These are phyloP conservation scores for Jordanella pulchra DNA, from an alignment of 2,797 vertebrate genomes.

Conservation along the genomic window DNA sequence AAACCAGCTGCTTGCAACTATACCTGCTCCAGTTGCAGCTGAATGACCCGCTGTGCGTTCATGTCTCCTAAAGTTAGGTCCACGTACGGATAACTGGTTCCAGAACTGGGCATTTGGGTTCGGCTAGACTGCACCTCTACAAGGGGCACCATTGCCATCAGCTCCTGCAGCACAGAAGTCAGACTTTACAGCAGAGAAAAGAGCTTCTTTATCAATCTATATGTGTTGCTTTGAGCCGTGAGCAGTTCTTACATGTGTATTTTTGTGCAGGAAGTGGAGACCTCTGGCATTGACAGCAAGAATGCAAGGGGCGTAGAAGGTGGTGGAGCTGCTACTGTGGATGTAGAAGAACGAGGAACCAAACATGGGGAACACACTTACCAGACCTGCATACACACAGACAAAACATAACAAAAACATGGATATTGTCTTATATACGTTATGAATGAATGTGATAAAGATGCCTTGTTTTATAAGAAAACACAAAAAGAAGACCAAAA, in stretches of 20 bases:
- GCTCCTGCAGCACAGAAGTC: slow-evolving; percentile 78
- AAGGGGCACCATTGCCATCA: slow-evolving; percentile 85
- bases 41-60: slow-evolving; percentile 83
- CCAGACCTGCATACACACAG: slow-evolving; percentile 81
- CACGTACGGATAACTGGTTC: slow-evolving; percentile 91
- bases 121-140: slow-evolving; percentile 90
- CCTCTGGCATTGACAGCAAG: slow-evolving; percentile 94
- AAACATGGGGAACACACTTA: slow-evolving; percentile 93
- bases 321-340: slow-evolving; percentile 91
- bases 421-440: neutral
- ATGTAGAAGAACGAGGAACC: slow-evolving; percentile 98
- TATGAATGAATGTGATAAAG: neutral
- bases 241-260: slow-evolving; percentile 85
- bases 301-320: slow-evolving; percentile 89
- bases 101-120: slow-evolving; percentile 87
- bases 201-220: slow-evolving; percentile 12
- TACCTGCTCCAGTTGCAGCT: slow-evolving; percentile 96
- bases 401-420: neutral
- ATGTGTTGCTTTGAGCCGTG: neutral
- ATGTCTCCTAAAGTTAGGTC: slow-evolving; percentile 89
- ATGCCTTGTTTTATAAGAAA: neutral
- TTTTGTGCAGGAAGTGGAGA: slow-evolving; percentile 93
- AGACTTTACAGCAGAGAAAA: slow-evolving; percentile 15
- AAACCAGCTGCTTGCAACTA: slow-evolving; percentile 5
- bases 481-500: too few relatives aligned